Conservation (phyloP, 2,113 vertebrate genomes). For the Oriolus oriolus region DNA sequence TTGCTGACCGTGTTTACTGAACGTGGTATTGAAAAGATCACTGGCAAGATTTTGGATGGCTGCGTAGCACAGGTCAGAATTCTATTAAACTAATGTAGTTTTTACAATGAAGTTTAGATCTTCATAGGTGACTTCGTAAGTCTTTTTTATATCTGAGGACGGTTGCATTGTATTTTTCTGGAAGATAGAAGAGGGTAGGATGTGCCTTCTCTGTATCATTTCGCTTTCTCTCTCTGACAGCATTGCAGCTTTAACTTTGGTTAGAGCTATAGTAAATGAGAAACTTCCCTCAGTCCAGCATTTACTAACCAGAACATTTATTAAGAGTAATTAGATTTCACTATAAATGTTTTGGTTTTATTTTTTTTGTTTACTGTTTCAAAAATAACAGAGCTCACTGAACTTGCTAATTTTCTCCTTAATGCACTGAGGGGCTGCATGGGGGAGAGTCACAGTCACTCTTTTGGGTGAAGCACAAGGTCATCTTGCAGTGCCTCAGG, state of each 20-base stretch:
- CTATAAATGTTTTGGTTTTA: not conserved
- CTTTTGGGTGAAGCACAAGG: conserved; percentile 25
- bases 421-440: conserved; percentile 7
- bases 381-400: not conserved
- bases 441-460: conserved; percentile 42
- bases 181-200: not conserved
- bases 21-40: conserved; percentile 52
- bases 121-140: not conserved
- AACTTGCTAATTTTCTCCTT: conserved; percentile 54
- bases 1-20: conserved; percentile 26
- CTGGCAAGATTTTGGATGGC: conserved; percentile 35
- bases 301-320: not conserved
- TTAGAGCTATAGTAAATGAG: not conserved
- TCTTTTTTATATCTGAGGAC: not conserved
- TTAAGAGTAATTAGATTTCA: not conserved
- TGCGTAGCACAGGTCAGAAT: conserved; percentile 42
- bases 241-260: conserved; percentile 41
- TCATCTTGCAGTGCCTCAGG: conserved; percentile 29
- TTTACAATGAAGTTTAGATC: conserved; percentile 32
- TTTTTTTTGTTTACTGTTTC: not conserved
- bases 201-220: not conserved
- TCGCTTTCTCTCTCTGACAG: not conserved
- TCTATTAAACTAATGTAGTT: not conserved
- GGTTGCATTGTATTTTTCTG: conserved; percentile 9
- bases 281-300: not conserved